phyloP scores from a whole-genome alignment of 1,140 invertebrate genomes.

The Druon quercuslanigerum region DNA sequence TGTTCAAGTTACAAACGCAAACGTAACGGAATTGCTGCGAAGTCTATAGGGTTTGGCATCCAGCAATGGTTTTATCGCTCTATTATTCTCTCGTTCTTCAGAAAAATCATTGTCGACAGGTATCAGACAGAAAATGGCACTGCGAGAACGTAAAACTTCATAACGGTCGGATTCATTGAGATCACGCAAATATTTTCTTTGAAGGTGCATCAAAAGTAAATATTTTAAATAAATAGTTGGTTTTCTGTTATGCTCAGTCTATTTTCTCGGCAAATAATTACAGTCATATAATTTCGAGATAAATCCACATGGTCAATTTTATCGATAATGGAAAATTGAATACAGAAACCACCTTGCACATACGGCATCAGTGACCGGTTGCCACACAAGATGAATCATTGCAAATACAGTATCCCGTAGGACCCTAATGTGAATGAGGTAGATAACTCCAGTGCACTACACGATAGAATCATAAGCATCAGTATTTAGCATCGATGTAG shows the following conservation, averaged over 20 bases:
- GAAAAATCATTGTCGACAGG: neutral
- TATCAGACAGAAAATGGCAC: neutral
- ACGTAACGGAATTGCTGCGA: constrained; percentile 13
- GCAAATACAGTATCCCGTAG: constrained; percentile 53
- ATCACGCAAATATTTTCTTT: neutral
- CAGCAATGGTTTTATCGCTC: constrained; percentile 4
- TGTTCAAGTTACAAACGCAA: constrained; percentile 2
- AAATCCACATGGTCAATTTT: constrained; percentile 60
- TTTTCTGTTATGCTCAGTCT: constrained; percentile 24
- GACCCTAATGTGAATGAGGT: constrained; percentile 51
- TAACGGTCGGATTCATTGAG: neutral
- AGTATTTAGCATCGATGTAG: constrained; percentile 34
- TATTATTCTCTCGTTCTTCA: constrained; percentile 6
- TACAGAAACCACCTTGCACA: neutral
- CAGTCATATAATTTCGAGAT: constrained; percentile 52
- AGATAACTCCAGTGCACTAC: constrained; percentile 52
- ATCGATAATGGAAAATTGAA: constrained; percentile 51
- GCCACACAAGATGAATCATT: constrained; percentile 64
- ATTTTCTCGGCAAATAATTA: neutral
- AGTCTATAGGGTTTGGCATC: neutral
- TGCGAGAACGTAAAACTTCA: neutral
- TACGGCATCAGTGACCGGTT: constrained; percentile 39
- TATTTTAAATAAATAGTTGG: neutral
- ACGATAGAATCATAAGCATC: constrained; percentile 50
- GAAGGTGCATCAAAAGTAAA: neutral